phyloP scores from a whole-genome alignment of 2,113 vertebrate species.

The Prietella phreatophila region DNA sequence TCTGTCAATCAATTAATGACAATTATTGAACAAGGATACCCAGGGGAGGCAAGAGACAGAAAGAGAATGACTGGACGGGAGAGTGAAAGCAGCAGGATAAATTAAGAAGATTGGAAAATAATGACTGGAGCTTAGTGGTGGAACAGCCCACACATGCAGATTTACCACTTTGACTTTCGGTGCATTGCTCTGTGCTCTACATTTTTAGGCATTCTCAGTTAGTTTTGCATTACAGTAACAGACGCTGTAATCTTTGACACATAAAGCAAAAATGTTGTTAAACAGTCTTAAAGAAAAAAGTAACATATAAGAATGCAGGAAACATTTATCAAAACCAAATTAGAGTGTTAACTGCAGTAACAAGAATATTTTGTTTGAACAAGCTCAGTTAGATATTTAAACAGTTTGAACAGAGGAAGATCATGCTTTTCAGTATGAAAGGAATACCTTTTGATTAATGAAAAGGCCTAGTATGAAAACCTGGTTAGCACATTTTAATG shows the following conservation, averaged over 20 bases:
- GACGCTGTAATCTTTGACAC: conserved; percentile 7
- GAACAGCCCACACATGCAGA: conserved; percentile 71
- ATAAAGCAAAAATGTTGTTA: background rate
- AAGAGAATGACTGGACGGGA: conserved; percentile 87
- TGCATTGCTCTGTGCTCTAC: conserved; percentile 11
- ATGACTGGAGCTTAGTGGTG: conserved; percentile 70
- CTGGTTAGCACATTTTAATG: conserved; percentile 56
- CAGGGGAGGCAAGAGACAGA: conserved; percentile 82
- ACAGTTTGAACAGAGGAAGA: conserved; percentile 50
- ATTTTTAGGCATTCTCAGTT: conserved; percentile 1
- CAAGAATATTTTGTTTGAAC: conserved; percentile 38
- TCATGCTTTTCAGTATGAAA: conserved; percentile 49
- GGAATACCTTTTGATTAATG: conserved; percentile 57
- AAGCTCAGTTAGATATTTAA: conserved; percentile 35
- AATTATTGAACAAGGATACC: conserved; percentile 96
- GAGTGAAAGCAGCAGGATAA: conserved; percentile 76
- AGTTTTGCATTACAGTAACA: conserved; percentile 15
- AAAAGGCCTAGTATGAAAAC: conserved; percentile 46
- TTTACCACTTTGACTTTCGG: conserved; percentile 41
- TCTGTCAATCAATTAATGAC: conserved; percentile 99
- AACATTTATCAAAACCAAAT: conserved; percentile 31
- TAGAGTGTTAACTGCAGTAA: conserved; percentile 29
- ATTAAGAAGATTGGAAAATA: conserved; percentile 79
- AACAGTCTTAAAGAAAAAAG: background rate
- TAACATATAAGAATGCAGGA: background rate